These are phyloP conservation scores for Pica pica DNA, from an alignment of 2,113 vertebrate genomes.

Conservation along the genomic window DNA sequence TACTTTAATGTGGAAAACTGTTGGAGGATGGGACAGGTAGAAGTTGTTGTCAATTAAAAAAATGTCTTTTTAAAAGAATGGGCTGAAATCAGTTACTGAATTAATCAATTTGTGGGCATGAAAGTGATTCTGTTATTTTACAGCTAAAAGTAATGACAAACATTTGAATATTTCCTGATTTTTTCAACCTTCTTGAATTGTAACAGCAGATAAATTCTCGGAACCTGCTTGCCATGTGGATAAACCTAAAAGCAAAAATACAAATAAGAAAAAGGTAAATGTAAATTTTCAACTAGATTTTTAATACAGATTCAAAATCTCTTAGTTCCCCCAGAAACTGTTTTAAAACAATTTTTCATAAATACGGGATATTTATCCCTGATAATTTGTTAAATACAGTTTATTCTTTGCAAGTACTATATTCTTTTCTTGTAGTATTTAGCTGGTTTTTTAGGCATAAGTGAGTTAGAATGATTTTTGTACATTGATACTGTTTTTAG, in stretches of 20 bases:
- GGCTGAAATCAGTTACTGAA: background rate
- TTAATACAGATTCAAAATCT: background rate
- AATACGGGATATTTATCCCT: background rate
- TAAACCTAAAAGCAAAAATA: background rate
- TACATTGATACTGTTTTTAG: background rate
- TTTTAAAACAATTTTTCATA: background rate
- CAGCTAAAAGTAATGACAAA: background rate
- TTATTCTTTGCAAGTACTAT: background rate
- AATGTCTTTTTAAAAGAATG: background rate
- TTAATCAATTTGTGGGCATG: background rate
- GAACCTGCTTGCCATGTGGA: background rate
- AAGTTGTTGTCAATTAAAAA: background rate
- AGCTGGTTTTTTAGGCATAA: background rate
- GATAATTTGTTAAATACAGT: background rate
- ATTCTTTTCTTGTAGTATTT: background rate
- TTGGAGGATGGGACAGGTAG: background rate
- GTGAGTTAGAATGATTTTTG: background rate
- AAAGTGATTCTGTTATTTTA: background rate
- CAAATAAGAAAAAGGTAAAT: slow-evolving; percentile 35
- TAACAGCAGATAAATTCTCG: background rate
- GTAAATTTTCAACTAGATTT: background rate
- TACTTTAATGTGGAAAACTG: background rate
- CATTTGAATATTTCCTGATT: background rate
- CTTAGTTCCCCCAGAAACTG: background rate
- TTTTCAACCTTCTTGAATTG: background rate